These are phyloP conservation scores for Hyaena hyaena DNA, from an alignment of 2,113 vertebrate genomes.

Conservation along the genomic window DNA sequence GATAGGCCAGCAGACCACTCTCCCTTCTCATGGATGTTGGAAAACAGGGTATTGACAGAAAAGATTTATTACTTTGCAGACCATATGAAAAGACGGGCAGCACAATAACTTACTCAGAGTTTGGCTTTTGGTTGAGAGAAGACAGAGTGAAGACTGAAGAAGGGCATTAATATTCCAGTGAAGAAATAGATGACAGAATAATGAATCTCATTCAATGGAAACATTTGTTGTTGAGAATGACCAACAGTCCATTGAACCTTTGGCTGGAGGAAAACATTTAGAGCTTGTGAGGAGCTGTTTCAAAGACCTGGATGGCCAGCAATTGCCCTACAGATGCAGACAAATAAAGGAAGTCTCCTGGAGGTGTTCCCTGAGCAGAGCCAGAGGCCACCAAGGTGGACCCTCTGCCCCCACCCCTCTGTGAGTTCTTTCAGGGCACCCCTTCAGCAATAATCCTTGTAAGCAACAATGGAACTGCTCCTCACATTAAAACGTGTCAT, in stretches of 20 bases:
- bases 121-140: background rate
- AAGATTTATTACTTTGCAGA: background rate
- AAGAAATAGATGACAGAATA: background rate
- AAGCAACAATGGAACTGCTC: background rate
- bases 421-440: fast-evolving
- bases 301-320: background rate
- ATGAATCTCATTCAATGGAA: background rate
- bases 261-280: background rate
- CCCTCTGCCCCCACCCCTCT: fast-evolving
- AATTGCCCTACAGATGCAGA: background rate
- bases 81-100: fast-evolving
- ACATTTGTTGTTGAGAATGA: background rate
- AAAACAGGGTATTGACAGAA: background rate
- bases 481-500: background rate
- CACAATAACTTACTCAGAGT: background rate
- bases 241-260: background rate
- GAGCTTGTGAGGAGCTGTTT: background rate
- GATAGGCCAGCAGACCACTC: too few relatives aligned
- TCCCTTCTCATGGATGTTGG: background rate
- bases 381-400: fast-evolving
- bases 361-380: fast-evolving
- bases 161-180: background rate
- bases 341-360: background rate
- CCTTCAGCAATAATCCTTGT: fast-evolving
- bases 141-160: too few relatives aligned